Evolutionary conservation across 2,113 vertebrate species (phyloP).

Genomic region (Cottus gobio): DNA sequence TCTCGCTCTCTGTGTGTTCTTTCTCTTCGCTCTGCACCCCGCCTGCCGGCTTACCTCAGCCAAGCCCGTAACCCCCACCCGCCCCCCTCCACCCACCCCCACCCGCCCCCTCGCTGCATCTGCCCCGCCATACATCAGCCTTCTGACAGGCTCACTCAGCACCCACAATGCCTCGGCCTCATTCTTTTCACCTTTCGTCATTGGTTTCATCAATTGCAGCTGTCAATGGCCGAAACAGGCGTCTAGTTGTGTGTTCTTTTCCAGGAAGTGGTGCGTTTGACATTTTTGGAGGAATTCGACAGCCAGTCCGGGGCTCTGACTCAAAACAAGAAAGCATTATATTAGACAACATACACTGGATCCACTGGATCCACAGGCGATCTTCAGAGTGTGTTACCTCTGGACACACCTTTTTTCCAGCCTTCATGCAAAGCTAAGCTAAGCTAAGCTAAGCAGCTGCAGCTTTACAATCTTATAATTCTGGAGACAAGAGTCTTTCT

Average conservation of each 20-base stretch:
- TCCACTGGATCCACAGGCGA: too few relatives aligned
- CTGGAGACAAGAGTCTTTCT: not conserved
- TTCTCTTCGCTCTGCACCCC: constrained; percentile 50
- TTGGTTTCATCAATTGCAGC: constrained; percentile 51
- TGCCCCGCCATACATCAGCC: constrained; percentile 77
- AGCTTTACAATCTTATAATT: not conserved
- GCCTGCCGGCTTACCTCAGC: constrained; percentile 70
- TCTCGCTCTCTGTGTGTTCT: constrained; percentile 35
- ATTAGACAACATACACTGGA: not conserved
- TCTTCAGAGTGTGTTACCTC: not conserved
- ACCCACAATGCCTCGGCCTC: constrained; percentile 57
- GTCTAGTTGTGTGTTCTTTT: constrained; percentile 1
- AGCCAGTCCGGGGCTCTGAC: not conserved
- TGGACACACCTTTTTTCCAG: not conserved
- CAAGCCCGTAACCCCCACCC: constrained; percentile 34
- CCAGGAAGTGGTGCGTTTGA: constrained; percentile 10
- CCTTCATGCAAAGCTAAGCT: not conserved
- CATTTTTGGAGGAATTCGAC: not conserved
- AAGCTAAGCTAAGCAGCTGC: constrained; percentile 4
- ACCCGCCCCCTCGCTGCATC: constrained; percentile 56
- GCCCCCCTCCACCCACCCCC: not conserved
- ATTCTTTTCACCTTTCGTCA: constrained; percentile 58
- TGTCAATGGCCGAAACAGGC: constrained; percentile 52
- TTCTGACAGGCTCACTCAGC: constrained; percentile 71
- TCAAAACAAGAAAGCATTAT: not conserved